Percentiles rank a stretch among this genome's conserved stretches.
Evolutionary conservation across 1,140 invertebrate species (phyloP).

Genomic region (Frieseomelitta varia): DNA sequence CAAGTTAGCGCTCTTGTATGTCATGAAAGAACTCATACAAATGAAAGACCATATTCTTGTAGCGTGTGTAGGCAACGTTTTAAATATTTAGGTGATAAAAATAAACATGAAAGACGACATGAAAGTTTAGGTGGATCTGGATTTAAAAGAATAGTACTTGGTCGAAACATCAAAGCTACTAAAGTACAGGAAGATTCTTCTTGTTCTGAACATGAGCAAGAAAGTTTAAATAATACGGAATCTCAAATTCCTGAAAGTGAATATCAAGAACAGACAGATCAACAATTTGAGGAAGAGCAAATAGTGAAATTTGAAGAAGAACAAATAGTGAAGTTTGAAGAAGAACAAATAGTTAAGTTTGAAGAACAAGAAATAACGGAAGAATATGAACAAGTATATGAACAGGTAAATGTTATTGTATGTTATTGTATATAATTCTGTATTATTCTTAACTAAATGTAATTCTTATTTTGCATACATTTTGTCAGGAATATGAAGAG

Average conservation of each 20-base stretch:
- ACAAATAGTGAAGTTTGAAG: slow-evolving; percentile 68
- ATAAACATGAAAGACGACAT: slow-evolving; percentile 80
- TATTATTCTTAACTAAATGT: background rate
- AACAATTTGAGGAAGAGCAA: slow-evolving; percentile 60
- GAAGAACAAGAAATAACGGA: slow-evolving; percentile 67
- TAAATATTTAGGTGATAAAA: slow-evolving; percentile 91
- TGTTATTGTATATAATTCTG: no score
- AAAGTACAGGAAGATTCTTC: slow-evolving; percentile 65
- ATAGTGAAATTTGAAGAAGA: slow-evolving; percentile 69
- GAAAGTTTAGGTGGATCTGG: slow-evolving; percentile 79
- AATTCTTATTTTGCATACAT: slow-evolving; percentile 14
- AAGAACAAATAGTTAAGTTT: slow-evolving; percentile 71
- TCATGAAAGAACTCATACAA: slow-evolving; percentile 98
- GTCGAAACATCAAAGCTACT: slow-evolving; percentile 69
- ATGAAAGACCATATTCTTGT: slow-evolving; percentile 98
- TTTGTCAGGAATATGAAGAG: slow-evolving; percentile 76
- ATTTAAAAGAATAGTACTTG: slow-evolving; percentile 78
- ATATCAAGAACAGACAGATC: slow-evolving; percentile 52
- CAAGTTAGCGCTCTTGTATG: slow-evolving; percentile 81
- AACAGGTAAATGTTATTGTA: slow-evolving; percentile 67
- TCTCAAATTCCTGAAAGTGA: slow-evolving; percentile 55
- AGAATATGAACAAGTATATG: slow-evolving; percentile 70
- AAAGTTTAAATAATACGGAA: slow-evolving; percentile 27
- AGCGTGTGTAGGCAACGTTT: slow-evolving; percentile 99
- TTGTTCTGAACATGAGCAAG: slow-evolving; percentile 70